Conservation (phyloP, 2,113 vertebrate genomes). For the Misgurnus anguillicaudatus region DNA sequence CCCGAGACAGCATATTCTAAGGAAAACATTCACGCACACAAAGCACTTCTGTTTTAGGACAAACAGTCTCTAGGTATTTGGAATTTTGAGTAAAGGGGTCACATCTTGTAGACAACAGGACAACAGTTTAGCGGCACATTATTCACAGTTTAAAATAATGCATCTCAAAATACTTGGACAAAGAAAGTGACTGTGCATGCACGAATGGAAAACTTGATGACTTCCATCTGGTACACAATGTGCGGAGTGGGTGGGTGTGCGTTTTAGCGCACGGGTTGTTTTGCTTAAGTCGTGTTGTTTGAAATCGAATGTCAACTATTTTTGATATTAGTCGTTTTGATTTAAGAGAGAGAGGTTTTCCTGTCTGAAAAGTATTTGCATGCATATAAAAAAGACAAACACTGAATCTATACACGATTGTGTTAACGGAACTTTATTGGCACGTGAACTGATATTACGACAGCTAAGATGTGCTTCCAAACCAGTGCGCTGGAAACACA, state of each 20-base stretch:
- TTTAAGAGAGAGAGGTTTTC: not conserved
- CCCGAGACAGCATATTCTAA: slow-evolving; percentile 16
- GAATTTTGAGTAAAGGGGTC: not conserved
- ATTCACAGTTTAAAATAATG: slow-evolving; percentile 20
- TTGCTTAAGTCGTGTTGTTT: slow-evolving; percentile 27
- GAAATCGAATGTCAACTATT: slow-evolving; percentile 28
- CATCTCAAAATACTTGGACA: slow-evolving; percentile 25
- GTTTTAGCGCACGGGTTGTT: slow-evolving; percentile 15
- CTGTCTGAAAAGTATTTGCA: not conserved
- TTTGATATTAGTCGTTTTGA: not conserved
- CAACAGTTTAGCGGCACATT: slow-evolving; percentile 10
- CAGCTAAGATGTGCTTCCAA: not conserved
- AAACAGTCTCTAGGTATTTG: slow-evolving; percentile 12
- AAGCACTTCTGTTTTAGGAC: slow-evolving; percentile 24
- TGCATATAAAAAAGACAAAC: not conserved
- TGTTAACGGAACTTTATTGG: not conserved
- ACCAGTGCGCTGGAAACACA: not conserved
- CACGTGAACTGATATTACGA: not conserved
- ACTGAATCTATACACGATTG: not conserved
- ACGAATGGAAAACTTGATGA: slow-evolving; percentile 47
- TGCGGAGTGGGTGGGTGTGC: slow-evolving; percentile 37
- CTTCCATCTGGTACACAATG: slow-evolving; percentile 49
- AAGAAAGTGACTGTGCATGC: slow-evolving; percentile 32
- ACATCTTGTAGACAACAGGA: not conserved
- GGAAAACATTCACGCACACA: slow-evolving; percentile 20